phyloP scores from a whole-genome alignment of 2,888 invertebrate species.

The Megalurothrips usitatus region DNA sequence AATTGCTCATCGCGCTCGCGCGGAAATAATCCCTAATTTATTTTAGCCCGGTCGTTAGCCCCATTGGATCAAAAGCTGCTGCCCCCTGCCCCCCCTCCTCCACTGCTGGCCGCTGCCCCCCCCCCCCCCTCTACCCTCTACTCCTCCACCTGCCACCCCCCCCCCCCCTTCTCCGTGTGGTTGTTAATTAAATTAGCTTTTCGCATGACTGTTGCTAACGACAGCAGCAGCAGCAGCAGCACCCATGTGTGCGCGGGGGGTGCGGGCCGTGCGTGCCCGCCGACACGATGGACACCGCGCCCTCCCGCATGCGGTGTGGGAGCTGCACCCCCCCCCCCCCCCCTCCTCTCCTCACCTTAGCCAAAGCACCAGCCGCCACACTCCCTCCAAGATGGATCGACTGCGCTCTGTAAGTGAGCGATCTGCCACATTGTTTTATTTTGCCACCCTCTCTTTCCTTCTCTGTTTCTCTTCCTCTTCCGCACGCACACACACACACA shows the following conservation, averaged over 20 bases:
- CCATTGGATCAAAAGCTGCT: not conserved
- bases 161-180: not conserved
- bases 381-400: too few species aligned
- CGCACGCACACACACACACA: too few species aligned
- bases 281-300: too few species aligned
- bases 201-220: not conserved
- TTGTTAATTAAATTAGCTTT: slow-evolving; percentile 2
- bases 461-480: not conserved
- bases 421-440: too few species aligned
- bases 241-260: not conserved
- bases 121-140: too few species aligned
- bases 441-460: too few species aligned
- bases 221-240: not conserved
- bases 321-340: not conserved
- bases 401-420: too few species aligned
- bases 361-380: not conserved
- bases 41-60: not conserved
- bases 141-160: too few species aligned
- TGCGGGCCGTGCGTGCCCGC: not conserved
- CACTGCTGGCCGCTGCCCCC: too few species aligned
- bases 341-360: not conserved
- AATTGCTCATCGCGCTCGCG: not conserved
- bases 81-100: too few species aligned
- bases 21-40: not conserved
- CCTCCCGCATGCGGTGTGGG: too few species aligned